A percentile compares a stretch with the other conserved stretches of the same genome.
Conservation (phyloP, 92 coral and sea anemone species). For the Phenganax marumi region DNA sequence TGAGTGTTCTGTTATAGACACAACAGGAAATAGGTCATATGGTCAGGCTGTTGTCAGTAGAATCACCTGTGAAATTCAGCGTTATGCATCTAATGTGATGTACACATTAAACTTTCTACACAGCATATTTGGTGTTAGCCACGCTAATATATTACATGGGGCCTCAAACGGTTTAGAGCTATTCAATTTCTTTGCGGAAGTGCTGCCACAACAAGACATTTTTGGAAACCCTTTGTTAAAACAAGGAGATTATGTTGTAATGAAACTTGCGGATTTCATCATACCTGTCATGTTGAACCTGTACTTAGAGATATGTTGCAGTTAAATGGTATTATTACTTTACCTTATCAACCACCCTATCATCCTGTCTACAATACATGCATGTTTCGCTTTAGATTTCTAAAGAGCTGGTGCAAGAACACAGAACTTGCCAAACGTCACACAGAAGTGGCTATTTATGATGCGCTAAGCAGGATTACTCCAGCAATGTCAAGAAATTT, state of each 20-base stretch:
- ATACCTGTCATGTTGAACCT: slow-evolving; percentile 55
- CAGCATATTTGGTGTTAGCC: slow-evolving; percentile 39
- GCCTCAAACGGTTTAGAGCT: slow-evolving; percentile 48
- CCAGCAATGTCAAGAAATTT: too few species aligned
- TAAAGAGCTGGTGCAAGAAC: slow-evolving; percentile 50
- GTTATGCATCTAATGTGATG: slow-evolving; percentile 48
- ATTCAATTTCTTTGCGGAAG: slow-evolving; percentile 44
- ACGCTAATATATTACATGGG: slow-evolving; percentile 10
- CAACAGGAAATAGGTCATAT: not conserved
- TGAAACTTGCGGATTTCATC: slow-evolving; percentile 63
- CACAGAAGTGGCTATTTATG: slow-evolving; percentile 57
- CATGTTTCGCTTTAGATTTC: slow-evolving; percentile 40
- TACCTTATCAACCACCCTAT: slow-evolving; percentile 56
- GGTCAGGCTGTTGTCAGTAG: not conserved
- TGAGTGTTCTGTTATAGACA: slow-evolving; percentile 56
- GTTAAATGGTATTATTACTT: slow-evolving; percentile 16
- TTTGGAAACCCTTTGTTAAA: slow-evolving; percentile 54
- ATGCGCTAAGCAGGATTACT: slow-evolving; percentile 3
- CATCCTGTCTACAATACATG: slow-evolving; percentile 52
- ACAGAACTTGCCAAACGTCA: slow-evolving; percentile 50
- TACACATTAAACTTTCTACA: slow-evolving; percentile 24
- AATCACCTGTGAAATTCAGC: slow-evolving; percentile 50
- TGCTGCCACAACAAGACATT: slow-evolving; percentile 30
- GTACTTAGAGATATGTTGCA: slow-evolving; percentile 48
- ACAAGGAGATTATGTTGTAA: slow-evolving; percentile 48